Conservation (phyloP, 2,888 invertebrate species). For the Bugulina stolonifera region DNA sequence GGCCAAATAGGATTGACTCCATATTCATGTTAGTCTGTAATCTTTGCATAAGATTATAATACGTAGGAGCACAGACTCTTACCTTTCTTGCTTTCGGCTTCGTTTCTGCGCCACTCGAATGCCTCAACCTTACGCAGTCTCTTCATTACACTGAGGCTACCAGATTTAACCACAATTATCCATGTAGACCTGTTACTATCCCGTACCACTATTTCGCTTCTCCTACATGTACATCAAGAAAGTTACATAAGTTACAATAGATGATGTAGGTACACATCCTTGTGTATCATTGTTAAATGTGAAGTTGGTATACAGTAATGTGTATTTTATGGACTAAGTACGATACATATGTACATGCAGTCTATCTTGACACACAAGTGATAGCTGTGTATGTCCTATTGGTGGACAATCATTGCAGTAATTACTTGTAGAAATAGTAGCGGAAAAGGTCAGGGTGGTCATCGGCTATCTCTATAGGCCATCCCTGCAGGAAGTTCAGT, state of each 20-base stretch:
- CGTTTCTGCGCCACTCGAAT: slow-evolving; percentile 10
- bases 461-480: slow-evolving; percentile 25
- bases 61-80: too few species aligned
- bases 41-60: too few species aligned
- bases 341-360: too few species aligned
- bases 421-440: slow-evolving; percentile 26
- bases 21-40: too few species aligned
- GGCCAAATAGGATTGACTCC: too few species aligned
- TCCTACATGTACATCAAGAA: not conserved
- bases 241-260: not conserved
- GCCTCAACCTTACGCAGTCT: slow-evolving; percentile 21
- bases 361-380: too few species aligned
- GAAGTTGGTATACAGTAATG: too few species aligned
- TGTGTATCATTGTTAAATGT: too few species aligned
- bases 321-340: too few species aligned
- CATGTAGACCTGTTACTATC: slow-evolving; percentile 19
- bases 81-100: not conserved
- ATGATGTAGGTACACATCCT: too few species aligned
- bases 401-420: too few species aligned
- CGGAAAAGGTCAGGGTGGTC: slow-evolving; percentile 10
- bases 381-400: too few species aligned
- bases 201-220: slow-evolving; percentile 19
- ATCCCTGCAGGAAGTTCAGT: slow-evolving; percentile 18
- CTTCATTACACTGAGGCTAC: slow-evolving; percentile 24
- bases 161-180: slow-evolving; percentile 27